Base-by-base conservation (phyloP, 2,888 invertebrate genomes). In the Sinelater perroti region DNA sequence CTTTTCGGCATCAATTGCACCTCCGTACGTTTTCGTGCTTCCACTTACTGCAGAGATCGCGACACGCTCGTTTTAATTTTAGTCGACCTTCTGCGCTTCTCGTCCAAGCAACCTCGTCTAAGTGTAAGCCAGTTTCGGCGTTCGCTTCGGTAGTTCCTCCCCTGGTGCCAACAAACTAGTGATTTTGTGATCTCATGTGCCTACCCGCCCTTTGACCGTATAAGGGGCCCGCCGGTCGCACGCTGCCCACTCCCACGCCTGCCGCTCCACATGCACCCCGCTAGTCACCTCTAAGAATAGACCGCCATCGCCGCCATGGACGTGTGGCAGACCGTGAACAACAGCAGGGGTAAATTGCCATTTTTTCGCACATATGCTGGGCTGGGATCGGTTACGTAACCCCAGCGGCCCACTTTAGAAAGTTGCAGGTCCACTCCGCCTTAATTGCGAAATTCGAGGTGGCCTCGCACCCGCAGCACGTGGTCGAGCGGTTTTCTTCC, bases 261-360 rank as follows among this genome's bases (percentile, higher is more conserved):
- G n/a, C 57, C 56, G 59, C 60, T 56, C 58, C 61, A 64, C 66
- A 63, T 67, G 63, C 56, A 66, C 64, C 61, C 63, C 61, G 40
- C 56, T 67, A 67, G 72, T 74, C 74, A 72, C 66, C 60, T 72
- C 75, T 72, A 75, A 74, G 74, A 77, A 76, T 76, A 77, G 69
- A 68, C 46, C 56, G 60, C 65, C 62, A 65, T 62, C 63, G 64
- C 51, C 66, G 53, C 60, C 65, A 61, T 65, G 61, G 67, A 66
- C 53, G 56, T 62, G 66, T 71, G 70, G 72, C 66, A 70, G 56
- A 68, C 68, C 21, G 67, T 70, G 52, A 66, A 66, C 63, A 68
- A 64, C 64, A 10, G 11, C 10, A 72, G 63, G 70, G 72, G 72
- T 72, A 72, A 70, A 60, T 66, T 62, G 36, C 35, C 40, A 26